Conservation (phyloP, 2,888 invertebrate species). For the Sericinus montela region DNA sequence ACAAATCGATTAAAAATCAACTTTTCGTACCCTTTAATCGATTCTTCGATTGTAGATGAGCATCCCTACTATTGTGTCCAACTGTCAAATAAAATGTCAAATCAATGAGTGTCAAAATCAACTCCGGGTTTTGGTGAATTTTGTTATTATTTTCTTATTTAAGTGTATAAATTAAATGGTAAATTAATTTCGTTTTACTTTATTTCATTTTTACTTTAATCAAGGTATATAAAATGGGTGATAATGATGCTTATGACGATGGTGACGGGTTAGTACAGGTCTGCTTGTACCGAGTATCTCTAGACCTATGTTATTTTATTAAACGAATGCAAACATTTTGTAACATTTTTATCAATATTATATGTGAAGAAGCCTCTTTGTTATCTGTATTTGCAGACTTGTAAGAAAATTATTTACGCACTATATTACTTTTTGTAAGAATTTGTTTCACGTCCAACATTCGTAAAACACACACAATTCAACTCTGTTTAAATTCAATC, state of each 20-base stretch:
- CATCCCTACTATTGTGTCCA: too few relatives aligned
- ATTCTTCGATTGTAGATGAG: too few relatives aligned
- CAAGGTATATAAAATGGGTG: constrained; percentile 48
- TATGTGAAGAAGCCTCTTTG: too few relatives aligned
- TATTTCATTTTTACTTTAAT: constrained; percentile 16
- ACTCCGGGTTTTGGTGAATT: constrained; percentile 19
- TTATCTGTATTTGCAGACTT: too few relatives aligned
- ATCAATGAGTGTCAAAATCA: constrained; percentile 12
- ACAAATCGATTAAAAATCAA: too few relatives aligned
- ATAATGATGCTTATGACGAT: constrained; percentile 68
- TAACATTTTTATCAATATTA: not conserved
- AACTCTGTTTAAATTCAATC: too few relatives aligned
- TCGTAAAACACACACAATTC: too few relatives aligned
- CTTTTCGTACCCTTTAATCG: too few relatives aligned
- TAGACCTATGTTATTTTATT: not conserved
- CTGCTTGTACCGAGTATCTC: constrained; percentile 26
- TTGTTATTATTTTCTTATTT: constrained; percentile 17
- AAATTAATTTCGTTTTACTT: constrained; percentile 36
- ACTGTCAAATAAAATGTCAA: too few relatives aligned
- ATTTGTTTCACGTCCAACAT: too few relatives aligned
- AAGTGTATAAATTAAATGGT: constrained; percentile 39
- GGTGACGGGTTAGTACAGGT: constrained; percentile 72
- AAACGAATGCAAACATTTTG: not conserved
- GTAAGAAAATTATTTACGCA: too few relatives aligned
- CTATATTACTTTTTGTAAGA: too few relatives aligned